Conservation (phyloP, 1,140 invertebrate species). For the Probaryconus sp. region DNA sequence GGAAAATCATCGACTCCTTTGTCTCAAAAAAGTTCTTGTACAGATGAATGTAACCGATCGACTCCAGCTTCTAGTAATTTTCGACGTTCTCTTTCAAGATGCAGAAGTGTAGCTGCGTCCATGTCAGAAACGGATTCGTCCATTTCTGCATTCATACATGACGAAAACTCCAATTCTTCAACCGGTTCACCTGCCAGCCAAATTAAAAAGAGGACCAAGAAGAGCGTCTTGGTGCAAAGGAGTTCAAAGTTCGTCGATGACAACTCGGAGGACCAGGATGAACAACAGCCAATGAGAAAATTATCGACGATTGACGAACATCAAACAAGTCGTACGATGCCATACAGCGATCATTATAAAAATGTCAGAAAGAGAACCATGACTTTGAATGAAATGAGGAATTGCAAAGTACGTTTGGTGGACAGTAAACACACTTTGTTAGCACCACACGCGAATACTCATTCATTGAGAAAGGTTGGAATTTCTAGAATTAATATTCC, state of each 20-base stretch:
- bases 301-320: no score
- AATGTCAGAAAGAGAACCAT: slow-evolving; percentile 38
- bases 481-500: slow-evolving; percentile 51
- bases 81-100: no score
- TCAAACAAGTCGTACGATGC: slow-evolving; percentile 32
- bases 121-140: slow-evolving; percentile 20
- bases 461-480: slow-evolving; percentile 54
- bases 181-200: background rate
- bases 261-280: background rate
- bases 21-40: background rate
- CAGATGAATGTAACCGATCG: no score
- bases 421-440: slow-evolving; percentile 69
- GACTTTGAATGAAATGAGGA: slow-evolving; percentile 56
- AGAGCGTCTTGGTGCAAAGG: slow-evolving; percentile 15
- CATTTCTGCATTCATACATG: slow-evolving; percentile 13
- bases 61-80: no score
- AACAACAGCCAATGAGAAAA: no score
- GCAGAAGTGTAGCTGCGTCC: slow-evolving; percentile 6
- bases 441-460: slow-evolving; percentile 39
- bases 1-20: background rate
- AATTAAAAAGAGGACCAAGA: background rate
- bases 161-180: slow-evolving; percentile 50
- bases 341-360: slow-evolving; percentile 27
- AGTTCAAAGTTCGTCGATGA: slow-evolving; percentile 16
- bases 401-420: slow-evolving; percentile 66